Evolutionary conservation across 1,140 invertebrate species (phyloP).

Genomic region (Ephestia elutella): DNA sequence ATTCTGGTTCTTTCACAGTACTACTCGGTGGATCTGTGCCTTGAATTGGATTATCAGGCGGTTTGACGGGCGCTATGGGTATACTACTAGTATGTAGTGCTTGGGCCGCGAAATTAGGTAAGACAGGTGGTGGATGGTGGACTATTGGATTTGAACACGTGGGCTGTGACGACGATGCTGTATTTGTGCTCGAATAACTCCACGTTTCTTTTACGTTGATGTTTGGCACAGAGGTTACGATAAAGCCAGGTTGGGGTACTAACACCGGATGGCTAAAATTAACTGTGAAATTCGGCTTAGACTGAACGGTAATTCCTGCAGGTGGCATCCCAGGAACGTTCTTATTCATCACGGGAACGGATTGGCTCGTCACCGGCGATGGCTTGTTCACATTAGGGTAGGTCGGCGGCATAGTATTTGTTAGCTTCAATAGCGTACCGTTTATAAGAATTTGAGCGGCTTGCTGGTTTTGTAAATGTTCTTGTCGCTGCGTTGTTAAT

Average conservation of each 20-base stretch:
- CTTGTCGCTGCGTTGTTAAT: slow-evolving; percentile 50
- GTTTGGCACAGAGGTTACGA: slow-evolving; percentile 72
- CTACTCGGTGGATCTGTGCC: slow-evolving; percentile 65
- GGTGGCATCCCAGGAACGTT: slow-evolving; percentile 50
- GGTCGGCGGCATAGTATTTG: slow-evolving; percentile 52
- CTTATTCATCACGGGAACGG: slow-evolving; percentile 60
- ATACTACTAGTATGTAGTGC: slow-evolving; percentile 63
- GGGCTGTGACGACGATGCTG: slow-evolving; percentile 46
- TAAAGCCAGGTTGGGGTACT: slow-evolving; percentile 68
- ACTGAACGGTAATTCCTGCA: slow-evolving; percentile 59
- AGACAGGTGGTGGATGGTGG: slow-evolving; percentile 48
- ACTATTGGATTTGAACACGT: slow-evolving; percentile 57
- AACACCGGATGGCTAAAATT: slow-evolving; percentile 67
- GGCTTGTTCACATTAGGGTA: slow-evolving; percentile 54
- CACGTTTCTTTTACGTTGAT: slow-evolving; percentile 71
- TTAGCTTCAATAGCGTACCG: slow-evolving; percentile 68
- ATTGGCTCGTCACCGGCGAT: slow-evolving; percentile 46
- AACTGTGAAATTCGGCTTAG: slow-evolving; percentile 65
- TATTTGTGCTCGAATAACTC: slow-evolving; percentile 57
- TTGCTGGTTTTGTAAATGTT: slow-evolving; percentile 62
- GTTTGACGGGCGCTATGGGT: slow-evolving; percentile 63
- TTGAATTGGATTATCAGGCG: slow-evolving; percentile 67
- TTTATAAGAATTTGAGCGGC: slow-evolving; percentile 67
- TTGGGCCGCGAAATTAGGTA: slow-evolving; percentile 50
- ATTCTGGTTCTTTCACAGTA: slow-evolving; percentile 60